These are phyloP conservation scores for Pollachius pollachius DNA, from an alignment of 2,113 vertebrate species.

Conservation along the genomic window DNA sequence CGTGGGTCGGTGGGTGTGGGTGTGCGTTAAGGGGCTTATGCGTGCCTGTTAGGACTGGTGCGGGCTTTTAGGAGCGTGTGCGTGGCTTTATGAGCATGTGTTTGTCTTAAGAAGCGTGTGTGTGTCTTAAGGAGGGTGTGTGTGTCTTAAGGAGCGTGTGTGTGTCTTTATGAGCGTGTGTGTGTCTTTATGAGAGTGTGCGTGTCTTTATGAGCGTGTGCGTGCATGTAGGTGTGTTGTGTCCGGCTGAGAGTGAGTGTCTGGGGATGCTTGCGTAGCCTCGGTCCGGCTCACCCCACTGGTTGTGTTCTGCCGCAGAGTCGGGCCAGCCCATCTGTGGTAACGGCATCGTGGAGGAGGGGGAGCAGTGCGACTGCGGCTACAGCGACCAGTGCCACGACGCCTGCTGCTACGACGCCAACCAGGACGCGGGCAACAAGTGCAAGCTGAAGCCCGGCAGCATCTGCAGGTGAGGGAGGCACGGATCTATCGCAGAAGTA, in stretches of 20 bases:
- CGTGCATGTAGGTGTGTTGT: slow-evolving; percentile 10
- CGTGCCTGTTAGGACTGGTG: slow-evolving; percentile 78
- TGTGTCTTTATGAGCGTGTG: background rate
- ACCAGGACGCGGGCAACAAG: slow-evolving; percentile 78
- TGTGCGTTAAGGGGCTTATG: slow-evolving; percentile 10
- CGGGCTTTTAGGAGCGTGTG: background rate
- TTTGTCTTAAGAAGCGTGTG: background rate
- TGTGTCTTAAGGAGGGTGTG: slow-evolving; percentile 1
- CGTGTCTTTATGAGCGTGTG: background rate
- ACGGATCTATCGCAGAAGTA: background rate
- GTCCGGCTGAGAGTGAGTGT: background rate
- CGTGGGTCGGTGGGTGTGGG: background rate
- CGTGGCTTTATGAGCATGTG: slow-evolving; percentile 4
- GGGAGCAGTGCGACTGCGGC: slow-evolving; percentile 94
- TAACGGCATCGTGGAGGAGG: slow-evolving; percentile 90
- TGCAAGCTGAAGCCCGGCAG: slow-evolving; percentile 83
- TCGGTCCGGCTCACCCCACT: no score
- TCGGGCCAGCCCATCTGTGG: slow-evolving; percentile 97
- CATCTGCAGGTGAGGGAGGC: slow-evolving; percentile 81
- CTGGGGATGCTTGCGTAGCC: background rate
- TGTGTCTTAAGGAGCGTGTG: slow-evolving; percentile 80
- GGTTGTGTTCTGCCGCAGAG: slow-evolving; percentile 66
- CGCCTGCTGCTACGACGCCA: slow-evolving; percentile 84
- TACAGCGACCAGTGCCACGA: slow-evolving; percentile 94
- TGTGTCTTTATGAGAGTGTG: slow-evolving; percentile 80